Conservation (phyloP, 2,797 vertebrate species). For the Lepidocolaptes lacrymiger region DNA sequence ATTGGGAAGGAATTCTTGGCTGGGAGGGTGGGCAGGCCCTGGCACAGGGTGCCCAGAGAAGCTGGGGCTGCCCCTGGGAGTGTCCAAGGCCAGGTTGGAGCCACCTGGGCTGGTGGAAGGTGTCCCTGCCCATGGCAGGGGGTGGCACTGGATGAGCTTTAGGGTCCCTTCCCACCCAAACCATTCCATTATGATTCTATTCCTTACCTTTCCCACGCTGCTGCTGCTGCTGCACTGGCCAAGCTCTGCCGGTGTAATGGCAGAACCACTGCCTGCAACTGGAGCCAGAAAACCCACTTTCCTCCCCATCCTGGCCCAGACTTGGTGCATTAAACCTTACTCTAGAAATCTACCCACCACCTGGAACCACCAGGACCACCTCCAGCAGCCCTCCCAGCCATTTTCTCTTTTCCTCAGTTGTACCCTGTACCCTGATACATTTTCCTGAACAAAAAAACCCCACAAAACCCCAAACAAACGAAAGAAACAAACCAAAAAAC, state of each 20-base stretch:
- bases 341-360: neutral
- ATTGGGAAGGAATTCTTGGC: neutral
- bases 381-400: neutral
- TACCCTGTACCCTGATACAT: neutral
- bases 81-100: neutral
- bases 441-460: neutral
- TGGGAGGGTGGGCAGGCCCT: neutral
- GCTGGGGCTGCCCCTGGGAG: neutral
- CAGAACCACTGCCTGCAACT: neutral
- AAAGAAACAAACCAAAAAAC: neutral
- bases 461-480: neutral
- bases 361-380: neutral
- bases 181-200: neutral
- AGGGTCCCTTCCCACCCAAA: neutral
- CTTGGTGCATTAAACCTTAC: neutral
- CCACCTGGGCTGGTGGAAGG: rapidly evolving
- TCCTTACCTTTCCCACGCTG: neutral
- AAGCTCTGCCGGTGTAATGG: neutral
- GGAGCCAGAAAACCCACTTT: neutral
- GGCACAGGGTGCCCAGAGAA: neutral
- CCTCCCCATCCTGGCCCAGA: neutral
- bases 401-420: neutral
- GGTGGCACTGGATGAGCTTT: neutral
- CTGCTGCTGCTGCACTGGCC: neutral
- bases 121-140: neutral